A percentile compares a stretch with the other conserved stretches of the same genome.
phyloP scores from a whole-genome alignment of 1,140 invertebrate species.

The Drosophila kepulauana region DNA sequence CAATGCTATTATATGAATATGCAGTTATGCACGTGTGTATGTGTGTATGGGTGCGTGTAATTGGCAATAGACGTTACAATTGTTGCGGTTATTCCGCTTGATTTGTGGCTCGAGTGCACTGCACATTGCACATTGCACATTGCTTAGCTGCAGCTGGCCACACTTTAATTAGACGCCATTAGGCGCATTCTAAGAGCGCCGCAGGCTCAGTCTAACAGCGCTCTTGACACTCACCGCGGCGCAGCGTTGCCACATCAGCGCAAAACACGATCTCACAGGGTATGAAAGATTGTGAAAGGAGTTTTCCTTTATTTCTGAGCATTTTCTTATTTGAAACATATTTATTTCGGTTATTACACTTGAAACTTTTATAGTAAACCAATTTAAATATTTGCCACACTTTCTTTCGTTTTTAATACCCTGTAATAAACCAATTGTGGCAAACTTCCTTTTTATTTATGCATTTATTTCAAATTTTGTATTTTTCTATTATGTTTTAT shows the following conservation, averaged over 20 bases:
- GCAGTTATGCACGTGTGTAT: neutral
- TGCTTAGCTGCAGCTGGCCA: neutral
- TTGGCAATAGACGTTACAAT: slow-evolving; percentile 32
- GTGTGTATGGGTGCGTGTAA: slow-evolving; percentile 7
- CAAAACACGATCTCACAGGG: neutral
- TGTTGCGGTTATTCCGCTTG: slow-evolving; percentile 22
- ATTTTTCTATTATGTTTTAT: no score
- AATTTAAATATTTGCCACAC: no score
- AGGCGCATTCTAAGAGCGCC: neutral
- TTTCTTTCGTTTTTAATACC: no score
- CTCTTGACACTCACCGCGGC: neutral
- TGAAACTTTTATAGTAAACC: no score
- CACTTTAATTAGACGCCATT: slow-evolving; percentile 12
- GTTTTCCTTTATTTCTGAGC: no score
- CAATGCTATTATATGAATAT: neutral
- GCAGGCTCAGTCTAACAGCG: neutral
- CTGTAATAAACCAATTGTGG: no score
- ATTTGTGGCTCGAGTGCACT: slow-evolving; percentile 9
- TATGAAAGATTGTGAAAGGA: no score
- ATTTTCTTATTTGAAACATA: no score
- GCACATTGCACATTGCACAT: neutral
- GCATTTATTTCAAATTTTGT: no score
- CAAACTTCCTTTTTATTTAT: neutral
- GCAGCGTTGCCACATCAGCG: slow-evolving; percentile 3
- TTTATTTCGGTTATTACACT: no score